phyloP scores from a whole-genome alignment of 2,113 vertebrate species.

The Urocynchramus pylzowi region DNA sequence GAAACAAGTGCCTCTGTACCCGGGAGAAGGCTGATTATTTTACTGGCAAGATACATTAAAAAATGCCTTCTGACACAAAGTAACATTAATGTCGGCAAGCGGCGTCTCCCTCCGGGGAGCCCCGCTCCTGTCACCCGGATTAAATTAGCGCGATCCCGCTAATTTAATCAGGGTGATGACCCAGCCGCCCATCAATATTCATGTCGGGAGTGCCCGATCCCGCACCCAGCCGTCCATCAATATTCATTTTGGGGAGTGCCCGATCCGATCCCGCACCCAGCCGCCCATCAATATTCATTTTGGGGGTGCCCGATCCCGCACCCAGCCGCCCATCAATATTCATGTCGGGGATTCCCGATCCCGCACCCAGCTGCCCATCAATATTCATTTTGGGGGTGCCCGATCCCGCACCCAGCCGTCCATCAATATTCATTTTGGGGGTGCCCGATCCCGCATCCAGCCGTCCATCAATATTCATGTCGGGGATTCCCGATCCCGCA shows the following conservation, averaged over 20 bases:
- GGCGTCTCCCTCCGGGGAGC: not conserved
- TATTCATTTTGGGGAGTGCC: no score
- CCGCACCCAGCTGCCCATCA: not conserved
- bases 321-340: not conserved
- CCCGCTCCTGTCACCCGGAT: constrained; percentile 27
- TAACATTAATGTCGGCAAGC: not conserved
- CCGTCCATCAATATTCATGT: not conserved
- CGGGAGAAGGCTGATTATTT: constrained; percentile 32
- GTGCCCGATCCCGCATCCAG: not conserved
- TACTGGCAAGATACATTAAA: not conserved
- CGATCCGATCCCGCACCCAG: not conserved
- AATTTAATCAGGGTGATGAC: no score
- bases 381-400: no score
- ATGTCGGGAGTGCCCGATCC: not conserved
- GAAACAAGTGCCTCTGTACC: not conserved
- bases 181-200: not conserved
- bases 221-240: not conserved
- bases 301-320: no score
- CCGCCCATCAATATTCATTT: not conserved
- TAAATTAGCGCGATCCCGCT: not conserved
- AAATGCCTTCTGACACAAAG: constrained; percentile 31
- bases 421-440: constrained; percentile 24
- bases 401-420: not conserved
- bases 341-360: no score
- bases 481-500: no score